Percentiles rank a stretch among this genome's conserved stretches.
Evolutionary conservation across 1,140 invertebrate species (phyloP).

Genomic region (Eulimnadia texana): DNA sequence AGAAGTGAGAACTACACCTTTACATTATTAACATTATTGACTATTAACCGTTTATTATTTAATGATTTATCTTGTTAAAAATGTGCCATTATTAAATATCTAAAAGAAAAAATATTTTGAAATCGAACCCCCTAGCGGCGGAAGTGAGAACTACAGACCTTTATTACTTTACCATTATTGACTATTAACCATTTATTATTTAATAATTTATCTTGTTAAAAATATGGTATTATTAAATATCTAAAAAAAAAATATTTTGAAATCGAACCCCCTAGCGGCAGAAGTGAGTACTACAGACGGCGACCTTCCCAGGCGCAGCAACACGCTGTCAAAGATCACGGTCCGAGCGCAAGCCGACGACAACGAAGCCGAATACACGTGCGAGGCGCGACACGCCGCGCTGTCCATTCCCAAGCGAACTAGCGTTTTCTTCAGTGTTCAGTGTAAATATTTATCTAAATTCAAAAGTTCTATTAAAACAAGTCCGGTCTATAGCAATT

Average conservation of each 20-base stretch:
- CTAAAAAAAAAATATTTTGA: slow-evolving; percentile 42
- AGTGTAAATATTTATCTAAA: slow-evolving; percentile 49
- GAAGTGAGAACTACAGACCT: neutral
- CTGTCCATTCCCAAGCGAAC: slow-evolving; percentile 58
- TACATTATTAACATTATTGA: too few relatives aligned
- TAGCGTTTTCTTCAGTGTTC: slow-evolving; percentile 70
- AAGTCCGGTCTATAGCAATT: neutral
- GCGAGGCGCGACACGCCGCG: slow-evolving; percentile 75
- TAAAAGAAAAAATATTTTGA: too few relatives aligned
- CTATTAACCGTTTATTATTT: too few relatives aligned
- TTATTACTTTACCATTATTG: slow-evolving; percentile 1
- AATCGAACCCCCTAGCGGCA: slow-evolving; percentile 34
- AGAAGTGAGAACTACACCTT: too few relatives aligned
- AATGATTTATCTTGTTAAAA: too few relatives aligned
- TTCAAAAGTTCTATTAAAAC: too few relatives aligned
- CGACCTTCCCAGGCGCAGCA: slow-evolving; percentile 28
- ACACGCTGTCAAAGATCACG: slow-evolving; percentile 39
- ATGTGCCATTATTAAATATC: too few relatives aligned
- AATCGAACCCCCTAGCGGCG: slow-evolving; percentile 50
- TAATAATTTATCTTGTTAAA: slow-evolving; percentile 4
- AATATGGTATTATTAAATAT: slow-evolving; percentile 30
- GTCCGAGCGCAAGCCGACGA: slow-evolving; percentile 69
- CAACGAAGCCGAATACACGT: slow-evolving; percentile 75
- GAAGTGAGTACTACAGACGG: slow-evolving; percentile 37
- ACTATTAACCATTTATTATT: neutral